Base-by-base conservation (phyloP, 2,797 vertebrate species). In the Amblyopsis hoosieri region DNA sequence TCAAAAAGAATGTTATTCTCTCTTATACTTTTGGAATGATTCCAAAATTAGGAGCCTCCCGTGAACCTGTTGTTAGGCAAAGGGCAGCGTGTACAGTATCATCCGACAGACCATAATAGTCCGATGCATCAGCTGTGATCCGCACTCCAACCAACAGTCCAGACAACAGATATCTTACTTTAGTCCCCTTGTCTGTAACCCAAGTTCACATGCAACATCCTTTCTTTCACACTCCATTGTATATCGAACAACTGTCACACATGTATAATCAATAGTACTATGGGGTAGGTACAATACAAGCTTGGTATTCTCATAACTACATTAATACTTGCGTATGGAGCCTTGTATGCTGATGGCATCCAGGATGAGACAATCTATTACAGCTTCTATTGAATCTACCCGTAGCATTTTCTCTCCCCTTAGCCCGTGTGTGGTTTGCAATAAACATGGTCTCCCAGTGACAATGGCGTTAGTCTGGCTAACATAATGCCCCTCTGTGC, bases 201-300 rank as follows among this genome's bases (percentile, higher is more conserved):
- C 71, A 78, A 75, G 79, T 75, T 74, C 76, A 78, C 75, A 57
- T 71, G 51, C 60, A 62, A 78, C 67, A 64, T 12, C 19, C 65
- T 60, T 66, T 79, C 66, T 70, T 77, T 54, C 64, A 52, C 68
- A 83, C 67, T 76, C 66, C 63, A 60, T 78, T 62, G 79, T 71
- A 60, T 67, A 72, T 69, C 67, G 79, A 85, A 88, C 70, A 79
- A 83, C 82, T 80, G 70, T 76, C 81, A 89, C 84, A 90, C 85
- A 86, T 71, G 68, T 66, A 66, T 79, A 81, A 87, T 76, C 33
- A 82, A 80, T 51, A 68, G 54, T 68, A 82, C 53, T 72, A 64
- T 67, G 70, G 67, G 70, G 71, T 59, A 76, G 72, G 76, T 83
- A 74, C 74, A 73, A 71, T 60, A 72, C 60, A 78, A 82, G 60